A percentile compares a stretch with the other conserved stretches of the same genome.
These are phyloP conservation scores for Octodon degus DNA, from an alignment of 2,113 vertebrate species.

Conservation along the genomic window DNA sequence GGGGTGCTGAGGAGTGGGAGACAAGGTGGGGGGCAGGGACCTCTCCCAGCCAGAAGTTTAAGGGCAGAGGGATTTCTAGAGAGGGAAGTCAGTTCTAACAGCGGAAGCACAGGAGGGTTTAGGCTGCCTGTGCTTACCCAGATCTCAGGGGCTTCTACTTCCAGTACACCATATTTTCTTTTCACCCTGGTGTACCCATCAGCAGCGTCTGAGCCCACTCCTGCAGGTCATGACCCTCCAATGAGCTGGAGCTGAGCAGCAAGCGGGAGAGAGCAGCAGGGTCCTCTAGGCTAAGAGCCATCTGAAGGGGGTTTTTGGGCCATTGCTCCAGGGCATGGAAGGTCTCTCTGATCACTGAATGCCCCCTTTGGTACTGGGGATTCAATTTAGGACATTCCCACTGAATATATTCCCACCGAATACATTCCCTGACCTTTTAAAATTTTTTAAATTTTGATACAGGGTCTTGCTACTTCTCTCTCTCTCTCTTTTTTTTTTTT, in stretches of 20 bases:
- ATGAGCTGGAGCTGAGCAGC: neutral
- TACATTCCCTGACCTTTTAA: neutral
- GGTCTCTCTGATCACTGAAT: neutral
- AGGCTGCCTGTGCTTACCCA: neutral
- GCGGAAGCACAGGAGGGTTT: neutral
- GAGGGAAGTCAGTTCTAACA: neutral
- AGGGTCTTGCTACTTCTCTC: neutral
- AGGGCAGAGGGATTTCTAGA: neutral
- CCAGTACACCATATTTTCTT: neutral
- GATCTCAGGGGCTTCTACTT: neutral
- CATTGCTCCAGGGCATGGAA: neutral
- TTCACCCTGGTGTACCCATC: neutral
- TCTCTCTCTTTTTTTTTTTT: no score
- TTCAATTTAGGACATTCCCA: neutral
- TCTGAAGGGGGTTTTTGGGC: neutral
- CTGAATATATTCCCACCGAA: neutral
- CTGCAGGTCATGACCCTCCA: neutral
- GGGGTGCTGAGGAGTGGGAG: neutral
- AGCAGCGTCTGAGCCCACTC: neutral
- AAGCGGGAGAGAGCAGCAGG: neutral
- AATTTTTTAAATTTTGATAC: neutral
- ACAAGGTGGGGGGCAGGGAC: no score
- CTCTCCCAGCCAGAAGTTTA: neutral
- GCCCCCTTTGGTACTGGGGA: neutral
- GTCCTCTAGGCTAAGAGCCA: neutral